A percentile compares a stretch with the other conserved stretches of the same genome.
Evolutionary conservation across 2,797 vertebrate genomes (phyloP).

Genomic region (Gallinago nigripennis): DNA sequence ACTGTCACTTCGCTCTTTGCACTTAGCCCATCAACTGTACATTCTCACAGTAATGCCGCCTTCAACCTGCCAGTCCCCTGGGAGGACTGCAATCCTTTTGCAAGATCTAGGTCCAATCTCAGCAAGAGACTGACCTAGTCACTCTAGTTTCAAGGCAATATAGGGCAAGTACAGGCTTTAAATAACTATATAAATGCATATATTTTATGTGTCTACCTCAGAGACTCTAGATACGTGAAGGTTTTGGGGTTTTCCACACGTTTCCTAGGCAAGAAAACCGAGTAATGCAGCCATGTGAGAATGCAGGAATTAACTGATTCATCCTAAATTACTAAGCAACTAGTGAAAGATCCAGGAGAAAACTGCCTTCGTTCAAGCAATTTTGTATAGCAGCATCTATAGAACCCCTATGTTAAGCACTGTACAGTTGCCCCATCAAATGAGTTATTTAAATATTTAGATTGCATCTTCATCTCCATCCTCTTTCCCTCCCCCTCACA

Average conservation of each 20-base stretch:
- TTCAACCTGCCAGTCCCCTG: background rate
- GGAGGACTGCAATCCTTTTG: background rate
- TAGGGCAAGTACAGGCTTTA: background rate
- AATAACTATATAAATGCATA: background rate
- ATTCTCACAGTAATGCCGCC: background rate
- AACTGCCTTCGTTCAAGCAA: background rate
- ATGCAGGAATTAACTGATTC: background rate
- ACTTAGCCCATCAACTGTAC: background rate
- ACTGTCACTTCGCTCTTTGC: background rate
- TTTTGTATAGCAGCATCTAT: background rate
- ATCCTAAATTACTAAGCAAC: background rate
- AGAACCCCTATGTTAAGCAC: background rate
- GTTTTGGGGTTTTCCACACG: rapidly evolving
- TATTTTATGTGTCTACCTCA: background rate
- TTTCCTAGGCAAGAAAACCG: background rate
- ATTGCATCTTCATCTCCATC: background rate
- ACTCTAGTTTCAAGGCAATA: background rate
- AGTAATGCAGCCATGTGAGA: background rate
- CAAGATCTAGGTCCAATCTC: background rate
- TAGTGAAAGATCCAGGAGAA: background rate
- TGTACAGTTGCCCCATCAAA: background rate
- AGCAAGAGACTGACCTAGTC: background rate
- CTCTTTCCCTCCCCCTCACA: background rate
- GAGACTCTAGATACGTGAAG: background rate
- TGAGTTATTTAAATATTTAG: background rate